A percentile compares a stretch with the other conserved stretches of the same genome.
phyloP scores from a whole-genome alignment of 2,113 vertebrate genomes.

The Micronisus gabar region DNA sequence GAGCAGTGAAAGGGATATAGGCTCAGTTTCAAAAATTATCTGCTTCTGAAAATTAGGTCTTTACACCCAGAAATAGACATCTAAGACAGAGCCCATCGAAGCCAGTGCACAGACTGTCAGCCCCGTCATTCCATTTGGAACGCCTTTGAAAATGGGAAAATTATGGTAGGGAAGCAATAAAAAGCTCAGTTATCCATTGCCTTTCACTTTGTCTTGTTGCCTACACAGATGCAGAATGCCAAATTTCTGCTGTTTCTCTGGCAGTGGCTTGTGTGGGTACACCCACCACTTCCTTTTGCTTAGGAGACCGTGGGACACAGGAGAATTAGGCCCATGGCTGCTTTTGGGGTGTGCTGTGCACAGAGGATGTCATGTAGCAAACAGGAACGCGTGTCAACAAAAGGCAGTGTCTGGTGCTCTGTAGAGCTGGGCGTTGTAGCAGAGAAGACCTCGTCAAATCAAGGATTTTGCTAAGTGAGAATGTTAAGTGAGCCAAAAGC shows the following conservation, averaged over 20 bases:
- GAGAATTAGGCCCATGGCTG: neutral
- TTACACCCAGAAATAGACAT: constrained; percentile 37
- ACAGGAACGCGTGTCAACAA: accelerated
- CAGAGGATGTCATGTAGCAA: neutral
- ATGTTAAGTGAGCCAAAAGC: constrained; percentile 55
- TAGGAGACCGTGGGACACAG: neutral
- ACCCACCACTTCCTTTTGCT: neutral
- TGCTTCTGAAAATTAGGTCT: constrained; percentile 32
- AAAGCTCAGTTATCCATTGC: constrained; percentile 24
- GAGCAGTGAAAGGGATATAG: neutral
- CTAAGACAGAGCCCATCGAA: neutral
- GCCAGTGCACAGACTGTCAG: constrained; percentile 29
- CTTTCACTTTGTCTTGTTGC: constrained; percentile 46
- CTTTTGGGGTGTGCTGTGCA: neutral
- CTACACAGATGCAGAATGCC: constrained; percentile 46
- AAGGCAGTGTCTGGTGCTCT: neutral
- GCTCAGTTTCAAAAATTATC: constrained; percentile 36
- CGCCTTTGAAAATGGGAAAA: neutral
- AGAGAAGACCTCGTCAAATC: neutral
- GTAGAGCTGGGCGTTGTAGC: neutral
- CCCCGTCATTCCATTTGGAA: neutral
- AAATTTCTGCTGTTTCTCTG: constrained; percentile 28
- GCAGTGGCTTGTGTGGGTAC: neutral
- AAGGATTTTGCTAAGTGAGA: constrained; percentile 29
- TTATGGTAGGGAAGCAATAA: constrained; percentile 11